Conservation (phyloP, 2,888 invertebrate species). For the Diogma glabrata region DNA sequence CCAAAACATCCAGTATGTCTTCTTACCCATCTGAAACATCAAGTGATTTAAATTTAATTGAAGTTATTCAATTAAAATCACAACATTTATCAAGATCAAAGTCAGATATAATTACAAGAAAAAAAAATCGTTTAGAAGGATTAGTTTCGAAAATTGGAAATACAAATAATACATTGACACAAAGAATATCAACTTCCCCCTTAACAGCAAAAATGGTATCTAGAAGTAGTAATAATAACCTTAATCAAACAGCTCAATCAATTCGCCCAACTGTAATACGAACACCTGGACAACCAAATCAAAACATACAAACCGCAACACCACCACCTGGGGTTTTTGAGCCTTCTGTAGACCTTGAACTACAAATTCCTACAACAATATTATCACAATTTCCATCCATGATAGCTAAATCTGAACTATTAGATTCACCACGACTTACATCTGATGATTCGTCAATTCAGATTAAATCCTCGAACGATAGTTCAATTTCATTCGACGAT, state of each 20-base stretch:
- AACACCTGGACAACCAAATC: neutral
- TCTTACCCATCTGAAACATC: neutral
- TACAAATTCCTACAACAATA: slow-evolving; percentile 49
- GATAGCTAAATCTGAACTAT: slow-evolving; percentile 36
- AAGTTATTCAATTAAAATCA: slow-evolving; percentile 6
- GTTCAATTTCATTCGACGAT: slow-evolving; percentile 16
- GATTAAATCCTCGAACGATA: slow-evolving; percentile 3
- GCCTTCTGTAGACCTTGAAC: slow-evolving; percentile 53
- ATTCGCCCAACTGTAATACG: slow-evolving; percentile 7
- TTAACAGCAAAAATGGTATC: neutral
- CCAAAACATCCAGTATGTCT: slow-evolving; percentile 21
- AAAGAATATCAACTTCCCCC: neutral
- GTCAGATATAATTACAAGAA: slow-evolving; percentile 47
- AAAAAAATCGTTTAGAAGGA: slow-evolving; percentile 51
- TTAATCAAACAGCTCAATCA: slow-evolving; percentile 13
- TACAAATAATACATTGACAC: slow-evolving; percentile 24
- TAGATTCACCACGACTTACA: slow-evolving; percentile 34
- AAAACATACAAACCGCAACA: neutral
- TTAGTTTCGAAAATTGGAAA: slow-evolving; percentile 46
- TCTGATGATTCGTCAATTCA: slow-evolving; percentile 15
- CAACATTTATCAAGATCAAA: slow-evolving; percentile 23
- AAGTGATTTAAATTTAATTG: slow-evolving; percentile 2
- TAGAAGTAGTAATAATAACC: neutral
- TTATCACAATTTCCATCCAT: slow-evolving; percentile 38
- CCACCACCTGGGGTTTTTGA: slow-evolving; percentile 59